Base-by-base conservation (phyloP, 2,113 vertebrate genomes). In the Cynopterus brachyotis region DNA sequence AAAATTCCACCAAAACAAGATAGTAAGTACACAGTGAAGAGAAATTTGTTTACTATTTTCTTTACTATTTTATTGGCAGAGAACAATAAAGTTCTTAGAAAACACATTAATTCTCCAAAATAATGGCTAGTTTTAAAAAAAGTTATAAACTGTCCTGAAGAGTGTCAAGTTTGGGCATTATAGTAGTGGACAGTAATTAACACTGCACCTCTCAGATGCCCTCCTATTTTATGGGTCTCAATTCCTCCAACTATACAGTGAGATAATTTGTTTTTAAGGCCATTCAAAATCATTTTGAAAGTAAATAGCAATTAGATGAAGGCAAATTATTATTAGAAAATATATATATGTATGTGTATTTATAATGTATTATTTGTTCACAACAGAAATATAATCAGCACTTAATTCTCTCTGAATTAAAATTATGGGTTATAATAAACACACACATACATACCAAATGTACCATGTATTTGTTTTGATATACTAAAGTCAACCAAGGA, bases 221-320 rank as follows among this genome's bases (percentile, higher is more conserved):
- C n/a, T 59, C 50, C 16, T 85, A 17, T 67, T 89, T 89, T 57
- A 37, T 64, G 45, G 19, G 2, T 2, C 16, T 7, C 26, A 40
- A 45, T 47, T 53, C 22, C 84, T 90, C 24, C 30, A 69, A 83
- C 2, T 37, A 32, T 37, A 50, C 2, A 55, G 37, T 17, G 24
- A 79, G 19, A 13, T 28, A 5, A 83, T 83, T 50, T 83, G 28
- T 73, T 76, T 92, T 90, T 88, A 78, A 85, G 7, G 5, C 1
- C 47, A 78, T 35, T 95, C 22, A 73, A 94, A 95, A 45, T 64
- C 1, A 91, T 45, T 91, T 91, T 60, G n/a, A 94, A 96, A 70
- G 12, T 40, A 73, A 96, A 59, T 8, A 2, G 19, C 24, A 64
- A 75, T 96, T 69, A 92, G 40, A 86, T 75, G 32, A 76, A 67